Evolutionary conservation across 2,888 invertebrate species (phyloP), one percentile per base, ranked within the genome.

Genomic region (Agrotis clavis): DNA sequence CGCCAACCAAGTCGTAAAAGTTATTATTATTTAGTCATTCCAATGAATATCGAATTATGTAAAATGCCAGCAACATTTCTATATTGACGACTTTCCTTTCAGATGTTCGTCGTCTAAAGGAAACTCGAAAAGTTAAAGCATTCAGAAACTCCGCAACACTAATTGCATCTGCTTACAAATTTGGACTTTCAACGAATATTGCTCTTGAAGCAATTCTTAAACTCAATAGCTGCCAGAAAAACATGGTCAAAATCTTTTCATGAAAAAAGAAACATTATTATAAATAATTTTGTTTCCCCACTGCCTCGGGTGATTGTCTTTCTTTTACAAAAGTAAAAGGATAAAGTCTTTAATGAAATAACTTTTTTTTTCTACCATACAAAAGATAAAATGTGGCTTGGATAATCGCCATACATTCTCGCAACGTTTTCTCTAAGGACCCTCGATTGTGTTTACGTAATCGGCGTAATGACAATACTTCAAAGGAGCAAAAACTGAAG

Each of bases 161-260:
- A 87, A 88, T 89, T 86, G 85, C 85, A 82, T 83, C 80, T 81
- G 79, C 78, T 85, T 78, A 81, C 78, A 83, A 83, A 86, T 77
- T 77, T 83, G 67, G 72, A 72, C 71, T 81, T 83, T 81, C 75
- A 84, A 82, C 79, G 71, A 85, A 86, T 81, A 86, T 85, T 84
- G 65, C 83, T 86, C 61, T 86, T 82, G 74, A 81, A 86, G 68
- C 63, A 78, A 71, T 84, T 83, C 67, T 71, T 71, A 63, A 86
- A 86, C 80, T 79, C 62, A 76, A 83, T 86, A 80, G 83, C 77
- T 75, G 70, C 45, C 25, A 71, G 67, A 73, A 61, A 69, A 83
- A 82, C 57, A 71, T n/a, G 45, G 47, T 63, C 11, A 51, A 53
- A 72, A 68, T 41, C 51, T 60, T 71, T 66, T 61, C 66, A 61